These are phyloP conservation scores for Poecilia picta DNA, from an alignment of 2,797 vertebrate species.

Conservation along the genomic window DNA sequence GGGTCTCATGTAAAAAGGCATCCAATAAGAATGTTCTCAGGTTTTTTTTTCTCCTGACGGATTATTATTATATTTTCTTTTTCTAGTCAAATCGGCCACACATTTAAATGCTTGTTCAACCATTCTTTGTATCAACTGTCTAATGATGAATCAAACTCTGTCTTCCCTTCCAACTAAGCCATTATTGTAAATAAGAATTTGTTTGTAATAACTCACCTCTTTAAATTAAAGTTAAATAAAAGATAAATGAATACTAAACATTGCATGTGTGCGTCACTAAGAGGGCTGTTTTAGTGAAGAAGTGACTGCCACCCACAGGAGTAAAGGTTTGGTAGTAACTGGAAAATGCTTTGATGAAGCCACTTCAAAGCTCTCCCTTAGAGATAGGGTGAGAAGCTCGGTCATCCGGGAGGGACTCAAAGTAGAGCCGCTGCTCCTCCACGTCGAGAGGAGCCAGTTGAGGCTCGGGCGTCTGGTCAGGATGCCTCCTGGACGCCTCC, in stretches of 20 bases:
- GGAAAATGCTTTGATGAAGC: not conserved
- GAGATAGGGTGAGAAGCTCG: too few species aligned
- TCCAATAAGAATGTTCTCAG: not conserved
- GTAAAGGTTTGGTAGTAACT: not conserved
- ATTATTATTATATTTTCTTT: not conserved
- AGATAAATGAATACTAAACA: not conserved
- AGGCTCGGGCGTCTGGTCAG: too few species aligned
- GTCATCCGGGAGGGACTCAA: too few species aligned
- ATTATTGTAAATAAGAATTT: too few species aligned
- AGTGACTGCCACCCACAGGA: not conserved
- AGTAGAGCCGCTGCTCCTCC: too few species aligned
- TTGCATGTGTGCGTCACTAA: not conserved
- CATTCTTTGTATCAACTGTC: not conserved
- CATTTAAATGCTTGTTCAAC: not conserved
- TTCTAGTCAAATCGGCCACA: not conserved
- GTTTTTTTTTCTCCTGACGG: not conserved
- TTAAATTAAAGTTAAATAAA: too few species aligned
- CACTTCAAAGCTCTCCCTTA: too few species aligned
- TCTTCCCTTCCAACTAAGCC: too few species aligned
- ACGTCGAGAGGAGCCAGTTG: too few species aligned
- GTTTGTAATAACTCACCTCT: too few species aligned
- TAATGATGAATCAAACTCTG: not conserved
- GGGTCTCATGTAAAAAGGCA: not conserved
- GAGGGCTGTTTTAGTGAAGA: not conserved
- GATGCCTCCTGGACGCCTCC: too few species aligned